A percentile compares a stretch with the other conserved stretches of the same genome.
Conservation (phyloP, 2,888 invertebrate genomes). For the Chrysotoxum bicinctum region DNA sequence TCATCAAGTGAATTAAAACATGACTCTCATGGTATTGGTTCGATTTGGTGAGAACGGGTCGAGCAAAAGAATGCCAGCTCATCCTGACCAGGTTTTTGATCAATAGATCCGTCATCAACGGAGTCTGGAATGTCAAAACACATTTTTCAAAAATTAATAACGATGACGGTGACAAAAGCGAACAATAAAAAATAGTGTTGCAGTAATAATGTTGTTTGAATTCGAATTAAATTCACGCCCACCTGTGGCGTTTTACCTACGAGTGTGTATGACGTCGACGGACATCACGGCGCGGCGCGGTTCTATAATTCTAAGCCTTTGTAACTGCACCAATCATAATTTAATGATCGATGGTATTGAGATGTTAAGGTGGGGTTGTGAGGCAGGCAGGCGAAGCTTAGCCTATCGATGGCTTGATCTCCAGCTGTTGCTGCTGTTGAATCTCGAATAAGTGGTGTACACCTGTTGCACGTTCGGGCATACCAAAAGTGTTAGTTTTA, state of each 20-base stretch:
- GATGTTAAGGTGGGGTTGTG: slow-evolving; percentile 36
- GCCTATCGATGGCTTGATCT: slow-evolving; percentile 43
- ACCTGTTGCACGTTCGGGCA: slow-evolving; percentile 50
- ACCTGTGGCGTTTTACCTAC: slow-evolving; percentile 7
- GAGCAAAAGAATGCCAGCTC: slow-evolving; percentile 29
- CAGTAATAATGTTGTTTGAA: slow-evolving; percentile 54
- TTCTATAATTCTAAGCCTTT: slow-evolving; percentile 23
- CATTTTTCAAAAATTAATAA: slow-evolving; percentile 22
- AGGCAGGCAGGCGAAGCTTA: slow-evolving; percentile 29
- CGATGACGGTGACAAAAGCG: slow-evolving; percentile 29
- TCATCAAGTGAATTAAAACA: slow-evolving; percentile 22
- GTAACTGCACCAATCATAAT: slow-evolving; percentile 61
- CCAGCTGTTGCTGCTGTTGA: slow-evolving; percentile 64
- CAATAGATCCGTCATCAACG: slow-evolving; percentile 54
- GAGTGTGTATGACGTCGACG: neutral
- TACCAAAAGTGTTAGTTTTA: slow-evolving; percentile 67
- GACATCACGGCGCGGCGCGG: neutral
- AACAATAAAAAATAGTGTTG: slow-evolving; percentile 41
- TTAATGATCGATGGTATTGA: slow-evolving; percentile 67
- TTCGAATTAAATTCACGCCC: slow-evolving; percentile 59
- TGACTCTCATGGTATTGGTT: neutral
- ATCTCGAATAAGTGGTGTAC: slow-evolving; percentile 22
- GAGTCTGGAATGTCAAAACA: slow-evolving; percentile 7
- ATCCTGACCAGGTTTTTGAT: slow-evolving; percentile 3
- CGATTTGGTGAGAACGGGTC: slow-evolving; percentile 10